Evolutionary conservation across 1,140 invertebrate genomes (phyloP).

Genomic region (Hylaeus anthracinus): DNA sequence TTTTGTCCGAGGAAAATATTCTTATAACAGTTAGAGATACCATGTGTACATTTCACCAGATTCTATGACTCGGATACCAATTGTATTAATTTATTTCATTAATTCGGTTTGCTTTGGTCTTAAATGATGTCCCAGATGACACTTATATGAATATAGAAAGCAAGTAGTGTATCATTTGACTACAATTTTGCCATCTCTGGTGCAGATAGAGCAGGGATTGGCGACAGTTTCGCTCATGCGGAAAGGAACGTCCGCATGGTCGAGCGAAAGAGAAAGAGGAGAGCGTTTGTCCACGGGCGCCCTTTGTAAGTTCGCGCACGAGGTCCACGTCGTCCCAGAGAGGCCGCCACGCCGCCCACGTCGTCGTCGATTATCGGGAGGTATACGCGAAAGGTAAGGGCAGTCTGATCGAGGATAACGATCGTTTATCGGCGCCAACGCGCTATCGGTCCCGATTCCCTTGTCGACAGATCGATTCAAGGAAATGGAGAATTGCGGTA

Average conservation of each 20-base stretch:
- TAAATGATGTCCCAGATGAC: no score
- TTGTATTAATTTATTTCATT: no score
- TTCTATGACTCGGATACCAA: no score
- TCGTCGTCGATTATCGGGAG: constrained; percentile 42
- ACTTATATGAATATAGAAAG: no score
- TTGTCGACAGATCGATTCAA: constrained; percentile 41
- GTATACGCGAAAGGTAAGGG: constrained; percentile 44
- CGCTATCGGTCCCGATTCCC: constrained; percentile 15
- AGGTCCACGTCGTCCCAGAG: constrained; percentile 31
- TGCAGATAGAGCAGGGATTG: not conserved
- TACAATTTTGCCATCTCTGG: no score
- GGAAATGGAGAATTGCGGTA: constrained; percentile 52
- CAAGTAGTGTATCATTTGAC: no score
- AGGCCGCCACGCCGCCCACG: constrained; percentile 40
- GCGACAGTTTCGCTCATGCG: constrained; percentile 2
- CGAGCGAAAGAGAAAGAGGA: not conserved
- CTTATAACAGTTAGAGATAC: no score
- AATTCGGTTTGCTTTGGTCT: no score
- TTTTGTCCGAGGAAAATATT: no score
- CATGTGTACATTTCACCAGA: no score
- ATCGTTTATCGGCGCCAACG: constrained; percentile 50
- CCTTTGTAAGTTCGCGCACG: constrained; percentile 40
- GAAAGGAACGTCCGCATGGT: constrained; percentile 17
- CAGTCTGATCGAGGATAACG: constrained; percentile 34
- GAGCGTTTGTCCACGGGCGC: constrained; percentile 5